These are phyloP conservation scores for Chaetoderma sp. DNA, from an alignment of 2,888 invertebrate genomes.

Conservation along the genomic window DNA sequence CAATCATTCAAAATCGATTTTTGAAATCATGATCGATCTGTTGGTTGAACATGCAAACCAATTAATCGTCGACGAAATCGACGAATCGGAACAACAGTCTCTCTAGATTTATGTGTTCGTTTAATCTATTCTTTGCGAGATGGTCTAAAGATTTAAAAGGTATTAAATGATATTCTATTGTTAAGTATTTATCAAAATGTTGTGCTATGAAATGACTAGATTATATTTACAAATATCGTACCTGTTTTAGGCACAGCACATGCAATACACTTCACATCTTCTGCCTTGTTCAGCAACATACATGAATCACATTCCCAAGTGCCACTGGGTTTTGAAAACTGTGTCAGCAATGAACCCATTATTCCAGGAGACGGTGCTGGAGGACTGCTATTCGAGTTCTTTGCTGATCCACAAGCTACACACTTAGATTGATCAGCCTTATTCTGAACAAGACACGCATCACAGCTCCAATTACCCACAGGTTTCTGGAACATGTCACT, in stretches of 20 bases:
- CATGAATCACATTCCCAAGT: constrained; percentile 65
- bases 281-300: constrained; percentile 56
- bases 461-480: constrained; percentile 63
- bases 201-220: no score
- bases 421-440: constrained; percentile 49
- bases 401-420: constrained; percentile 54
- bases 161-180: no score
- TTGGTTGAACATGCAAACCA: no score
- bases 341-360: constrained; percentile 10
- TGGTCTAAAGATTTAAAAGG: no score
- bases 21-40: no score
- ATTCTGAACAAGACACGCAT: constrained; percentile 60
- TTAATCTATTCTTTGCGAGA: no score
- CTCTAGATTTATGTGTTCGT: no score
- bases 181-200: no score
- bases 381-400: background rate
- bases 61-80: no score
- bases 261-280: constrained; percentile 51
- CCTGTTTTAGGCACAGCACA: constrained; percentile 62
- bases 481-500: constrained; percentile 48
- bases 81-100: no score
- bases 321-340: constrained; percentile 52
- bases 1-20: no score
- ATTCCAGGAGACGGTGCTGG: background rate
- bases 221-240: constrained; percentile 34